Evolutionary conservation across 2,113 vertebrate genomes (phyloP), one percentile per base, ranked within the genome.

Genomic region (Odobenus rosmarus): DNA sequence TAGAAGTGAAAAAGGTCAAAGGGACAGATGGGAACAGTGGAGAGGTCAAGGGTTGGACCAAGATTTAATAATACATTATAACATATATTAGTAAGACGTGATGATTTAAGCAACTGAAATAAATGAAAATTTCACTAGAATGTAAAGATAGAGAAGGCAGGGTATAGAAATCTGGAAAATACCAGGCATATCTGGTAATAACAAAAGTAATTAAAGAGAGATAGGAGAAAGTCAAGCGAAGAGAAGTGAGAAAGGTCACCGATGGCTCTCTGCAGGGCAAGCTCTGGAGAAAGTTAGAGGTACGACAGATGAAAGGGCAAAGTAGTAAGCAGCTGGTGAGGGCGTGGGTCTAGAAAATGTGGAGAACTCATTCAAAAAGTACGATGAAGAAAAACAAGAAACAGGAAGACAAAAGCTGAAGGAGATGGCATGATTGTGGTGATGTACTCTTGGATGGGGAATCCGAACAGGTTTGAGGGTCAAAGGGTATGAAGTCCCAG

Each of bases 41-140:
- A 95, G 36, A 90, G 36, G 36, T 59, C 46, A 72, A 96, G 23
- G 26, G n/a, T 13, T 86, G 21, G 26, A 88, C 85, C 36, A 88
- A 95, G 61, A 97, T 72, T 85, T 72, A 96, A 49, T 42, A 39
- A 80, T 79, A 59, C n/a, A 53, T 53, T 31, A 46, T 62, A 57
- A 91, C 31, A 92, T 67, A 57, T 9, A 28, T 67, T 55, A 79
- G 87, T 55, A 93, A 86, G 18, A 86, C 49, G 13, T 82, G 24
- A 95, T 53, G 14, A 82, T 15, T 18, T 7, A 97, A 84, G 23
- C 84, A 94, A 95, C 71, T 55, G 33, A 83, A 77, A 83, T 74
- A 59, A 57, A 90, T 95, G 77, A 93, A 67, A 96, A 93, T 74
- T 55, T 88, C 49, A 82, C 74, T 8, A 96, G 51, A 88, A 88